Evolutionary conservation across 2,888 invertebrate species (phyloP).

Genomic region (Brachylomia viminalis): DNA sequence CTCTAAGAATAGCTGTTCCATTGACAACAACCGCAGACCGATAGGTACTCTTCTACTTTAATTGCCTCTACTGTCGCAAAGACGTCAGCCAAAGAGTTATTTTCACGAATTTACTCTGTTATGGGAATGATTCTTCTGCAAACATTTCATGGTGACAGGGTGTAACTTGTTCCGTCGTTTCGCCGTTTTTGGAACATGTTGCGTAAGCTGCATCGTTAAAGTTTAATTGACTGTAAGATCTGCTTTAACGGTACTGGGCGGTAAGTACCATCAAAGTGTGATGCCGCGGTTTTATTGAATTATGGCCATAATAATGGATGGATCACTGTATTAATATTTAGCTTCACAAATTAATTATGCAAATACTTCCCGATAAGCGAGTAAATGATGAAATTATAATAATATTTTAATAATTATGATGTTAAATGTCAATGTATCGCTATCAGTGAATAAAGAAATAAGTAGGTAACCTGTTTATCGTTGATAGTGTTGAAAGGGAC

Average conservation of each 20-base stretch:
- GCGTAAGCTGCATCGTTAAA: conserved; percentile 67
- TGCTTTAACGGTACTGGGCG: conserved; percentile 59
- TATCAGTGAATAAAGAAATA: conserved; percentile 44
- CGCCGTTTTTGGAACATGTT: conserved; percentile 65
- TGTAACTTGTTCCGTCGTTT: conserved; percentile 62
- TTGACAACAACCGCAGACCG: not conserved
- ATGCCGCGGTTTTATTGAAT: conserved; percentile 46
- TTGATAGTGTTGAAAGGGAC: conserved; percentile 25
- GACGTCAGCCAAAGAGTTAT: no score
- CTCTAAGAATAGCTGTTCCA: not conserved
- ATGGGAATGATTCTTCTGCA: conserved; percentile 23
- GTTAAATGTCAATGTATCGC: conserved; percentile 14
- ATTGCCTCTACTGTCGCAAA: not conserved
- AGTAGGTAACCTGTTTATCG: conserved; percentile 40
- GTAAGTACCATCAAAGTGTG: conserved; percentile 33
- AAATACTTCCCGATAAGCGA: conserved; percentile 25
- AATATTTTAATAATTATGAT: conserved; percentile 28
- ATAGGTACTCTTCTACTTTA: not conserved
- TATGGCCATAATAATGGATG: conserved; percentile 38
- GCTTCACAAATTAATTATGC: conserved; percentile 38
- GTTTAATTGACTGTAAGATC: conserved; percentile 64
- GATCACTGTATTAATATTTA: conserved; percentile 57
- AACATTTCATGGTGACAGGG: conserved; percentile 40
- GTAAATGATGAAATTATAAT: conserved; percentile 53
- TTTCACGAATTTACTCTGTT: no score